Evolutionary conservation across 2,888 invertebrate genomes (phyloP).

Genomic region (Pammene fasciana): DNA sequence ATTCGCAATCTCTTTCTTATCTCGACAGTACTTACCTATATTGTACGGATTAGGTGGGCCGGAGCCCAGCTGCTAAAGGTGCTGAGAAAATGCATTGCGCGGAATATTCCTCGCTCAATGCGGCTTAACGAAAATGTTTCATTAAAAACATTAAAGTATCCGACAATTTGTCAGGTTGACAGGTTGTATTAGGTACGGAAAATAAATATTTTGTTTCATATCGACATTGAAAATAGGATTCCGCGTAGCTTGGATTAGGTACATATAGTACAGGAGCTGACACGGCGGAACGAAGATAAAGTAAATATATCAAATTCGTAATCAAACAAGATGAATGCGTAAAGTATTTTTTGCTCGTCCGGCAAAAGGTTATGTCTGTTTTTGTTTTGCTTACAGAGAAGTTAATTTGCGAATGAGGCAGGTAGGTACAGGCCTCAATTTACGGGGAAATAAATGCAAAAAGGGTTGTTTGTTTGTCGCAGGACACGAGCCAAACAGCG

Average conservation of each 20-base stretch:
- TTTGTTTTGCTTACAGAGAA: slow-evolving; percentile 35
- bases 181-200: too few species aligned
- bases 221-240: too few species aligned
- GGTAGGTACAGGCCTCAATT: slow-evolving; percentile 51
- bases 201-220: not conserved
- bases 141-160: too few species aligned
- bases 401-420: slow-evolving; percentile 42
- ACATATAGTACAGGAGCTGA: too few species aligned
- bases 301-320: slow-evolving; percentile 32
- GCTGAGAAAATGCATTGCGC: too few species aligned
- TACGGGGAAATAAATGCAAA: slow-evolving; percentile 52
- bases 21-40: slow-evolving; percentile 32
- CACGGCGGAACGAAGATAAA: not conserved
- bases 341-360: slow-evolving; percentile 28
- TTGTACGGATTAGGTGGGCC: slow-evolving; percentile 28
- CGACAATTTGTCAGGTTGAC: too few species aligned
- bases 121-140: too few species aligned
- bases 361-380: slow-evolving; percentile 43
- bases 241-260: too few species aligned
- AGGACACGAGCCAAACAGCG: slow-evolving; percentile 67
- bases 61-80: too few species aligned
- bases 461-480: slow-evolving; percentile 51
- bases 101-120: too few species aligned
- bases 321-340: slow-evolving; percentile 34
- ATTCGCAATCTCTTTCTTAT: slow-evolving; percentile 41